Evolutionary conservation across 2,888 invertebrate genomes (phyloP).

Genomic region (Acrobasis suavella): DNA sequence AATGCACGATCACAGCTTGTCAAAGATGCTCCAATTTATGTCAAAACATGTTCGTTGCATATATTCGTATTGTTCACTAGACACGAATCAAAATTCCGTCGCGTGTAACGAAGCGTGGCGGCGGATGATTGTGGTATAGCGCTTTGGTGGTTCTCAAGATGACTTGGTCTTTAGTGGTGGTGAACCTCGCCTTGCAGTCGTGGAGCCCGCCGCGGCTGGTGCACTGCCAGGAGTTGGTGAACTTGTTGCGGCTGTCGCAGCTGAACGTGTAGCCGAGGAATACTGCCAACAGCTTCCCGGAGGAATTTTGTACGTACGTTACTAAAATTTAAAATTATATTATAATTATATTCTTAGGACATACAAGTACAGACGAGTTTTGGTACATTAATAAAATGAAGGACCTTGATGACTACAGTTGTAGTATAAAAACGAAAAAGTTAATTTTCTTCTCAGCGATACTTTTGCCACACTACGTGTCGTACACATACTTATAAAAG

Average conservation of each 20-base stretch:
- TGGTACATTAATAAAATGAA: too few relatives aligned
- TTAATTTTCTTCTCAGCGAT: too few relatives aligned
- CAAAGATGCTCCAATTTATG: too few relatives aligned
- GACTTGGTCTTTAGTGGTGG: slow-evolving; percentile 31
- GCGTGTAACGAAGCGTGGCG: slow-evolving; percentile 31
- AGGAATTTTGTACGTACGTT: neutral
- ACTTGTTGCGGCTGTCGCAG: neutral
- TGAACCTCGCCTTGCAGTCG: slow-evolving; percentile 1
- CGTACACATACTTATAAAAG: too few relatives aligned
- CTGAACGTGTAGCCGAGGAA: slow-evolving; percentile 1
- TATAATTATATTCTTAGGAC: too few relatives aligned
- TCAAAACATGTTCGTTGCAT: too few relatives aligned
- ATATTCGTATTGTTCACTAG: neutral
- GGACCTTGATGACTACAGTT: too few relatives aligned
- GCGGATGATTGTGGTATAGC: slow-evolving; percentile 61
- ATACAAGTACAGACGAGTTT: too few relatives aligned
- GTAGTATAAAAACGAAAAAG: too few relatives aligned
- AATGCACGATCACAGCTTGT: too few relatives aligned
- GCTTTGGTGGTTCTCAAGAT: slow-evolving; percentile 55
- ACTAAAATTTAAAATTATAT: neutral
- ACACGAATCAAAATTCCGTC: slow-evolving; percentile 25
- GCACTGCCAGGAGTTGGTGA: slow-evolving; percentile 12
- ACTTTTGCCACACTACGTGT: too few relatives aligned
- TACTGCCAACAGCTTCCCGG: neutral
- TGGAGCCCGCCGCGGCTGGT: neutral